phyloP scores from a whole-genome alignment of 2,888 invertebrate species.

The Clanis bilineata region DNA sequence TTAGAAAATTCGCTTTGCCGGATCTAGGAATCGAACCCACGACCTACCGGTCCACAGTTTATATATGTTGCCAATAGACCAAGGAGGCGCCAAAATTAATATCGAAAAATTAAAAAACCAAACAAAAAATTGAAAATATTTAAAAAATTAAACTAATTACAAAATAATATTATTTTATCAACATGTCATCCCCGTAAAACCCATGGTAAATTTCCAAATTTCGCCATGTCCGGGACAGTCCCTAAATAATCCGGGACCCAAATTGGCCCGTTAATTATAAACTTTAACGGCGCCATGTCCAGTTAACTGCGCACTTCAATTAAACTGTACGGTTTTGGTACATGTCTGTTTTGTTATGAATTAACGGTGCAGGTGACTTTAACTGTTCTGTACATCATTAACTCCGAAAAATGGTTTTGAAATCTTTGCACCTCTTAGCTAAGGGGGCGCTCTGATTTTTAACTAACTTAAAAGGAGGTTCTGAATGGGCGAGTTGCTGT shows the following conservation, averaged over 20 bases:
- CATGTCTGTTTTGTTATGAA: conserved; percentile 36
- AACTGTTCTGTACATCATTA: not conserved
- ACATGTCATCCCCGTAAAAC: not conserved
- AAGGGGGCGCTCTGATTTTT: too few species aligned
- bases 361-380: not conserved
- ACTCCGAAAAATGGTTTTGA: not conserved
- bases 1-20: too few species aligned
- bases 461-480: too few species aligned
- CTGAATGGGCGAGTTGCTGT: too few species aligned
- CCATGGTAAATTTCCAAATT: not conserved
- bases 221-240: not conserved
- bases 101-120: too few species aligned
- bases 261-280: conserved; percentile 72
- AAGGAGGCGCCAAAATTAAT: too few species aligned
- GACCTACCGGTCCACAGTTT: too few species aligned
- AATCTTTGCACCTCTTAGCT: not conserved
- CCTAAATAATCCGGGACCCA: conserved; percentile 52
- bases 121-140: too few species aligned
- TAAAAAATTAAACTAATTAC: too few species aligned
- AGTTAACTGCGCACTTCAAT: conserved; percentile 59
- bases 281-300: conserved; percentile 60
- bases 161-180: too few species aligned
- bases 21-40: too few species aligned
- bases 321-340: conserved; percentile 58
- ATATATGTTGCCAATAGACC: too few species aligned